Conservation (phyloP, 2,888 invertebrate genomes). For the Cantharis rufa region DNA sequence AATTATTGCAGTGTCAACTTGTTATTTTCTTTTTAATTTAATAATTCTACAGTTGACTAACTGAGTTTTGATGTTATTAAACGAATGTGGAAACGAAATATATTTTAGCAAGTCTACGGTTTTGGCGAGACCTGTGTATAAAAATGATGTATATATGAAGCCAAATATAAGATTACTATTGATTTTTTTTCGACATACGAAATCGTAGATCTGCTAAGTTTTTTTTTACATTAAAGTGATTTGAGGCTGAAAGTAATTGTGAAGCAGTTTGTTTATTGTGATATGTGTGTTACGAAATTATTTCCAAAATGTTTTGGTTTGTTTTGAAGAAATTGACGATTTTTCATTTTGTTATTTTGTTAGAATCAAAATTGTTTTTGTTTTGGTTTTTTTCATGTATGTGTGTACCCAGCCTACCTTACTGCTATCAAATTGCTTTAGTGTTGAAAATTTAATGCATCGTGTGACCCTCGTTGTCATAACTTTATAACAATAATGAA, state of each 20-base stretch:
- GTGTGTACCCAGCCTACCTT: neutral
- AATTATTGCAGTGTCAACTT: constrained; percentile 11
- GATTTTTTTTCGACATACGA: constrained; percentile 12
- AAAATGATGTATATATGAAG: constrained; percentile 11
- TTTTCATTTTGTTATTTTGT: constrained; percentile 6
- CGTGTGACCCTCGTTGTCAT: neutral
- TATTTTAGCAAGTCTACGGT: constrained; percentile 11
- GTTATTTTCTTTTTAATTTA: constrained; percentile 14
- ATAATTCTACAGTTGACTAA: constrained; percentile 20
- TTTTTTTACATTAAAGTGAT: constrained; percentile 16
- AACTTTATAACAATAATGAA: neutral
- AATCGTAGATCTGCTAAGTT: constrained; percentile 7
- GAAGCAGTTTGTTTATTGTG: constrained; percentile 4
- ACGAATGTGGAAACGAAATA: neutral
- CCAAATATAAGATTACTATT: constrained; percentile 13
- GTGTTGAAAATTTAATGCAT: neutral
- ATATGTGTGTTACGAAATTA: neutral
- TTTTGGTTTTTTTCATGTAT: constrained; percentile 1
- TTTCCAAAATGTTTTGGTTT: constrained; percentile 8
- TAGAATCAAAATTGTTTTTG: neutral
- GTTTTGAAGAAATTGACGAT: constrained; percentile 15
- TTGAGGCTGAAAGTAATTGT: neutral
- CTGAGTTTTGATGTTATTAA: constrained; percentile 27
- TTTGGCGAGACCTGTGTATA: constrained; percentile 6
- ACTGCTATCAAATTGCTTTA: neutral